Conservation (phyloP, 2,888 invertebrate species). For the Cistogaster globosa region DNA sequence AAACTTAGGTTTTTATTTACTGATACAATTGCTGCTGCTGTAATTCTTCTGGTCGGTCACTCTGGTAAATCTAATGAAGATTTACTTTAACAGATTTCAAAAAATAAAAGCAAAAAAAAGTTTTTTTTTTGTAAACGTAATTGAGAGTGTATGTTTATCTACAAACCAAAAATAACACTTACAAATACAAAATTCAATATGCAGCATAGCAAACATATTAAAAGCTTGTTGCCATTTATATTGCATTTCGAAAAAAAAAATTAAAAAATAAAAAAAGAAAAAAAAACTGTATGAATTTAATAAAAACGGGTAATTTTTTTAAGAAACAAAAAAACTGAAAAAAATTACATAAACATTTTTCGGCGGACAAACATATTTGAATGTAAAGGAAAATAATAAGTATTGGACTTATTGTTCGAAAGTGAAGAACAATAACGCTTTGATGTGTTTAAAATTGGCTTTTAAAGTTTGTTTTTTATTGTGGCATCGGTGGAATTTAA, state of each 20-base stretch:
- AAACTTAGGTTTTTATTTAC: conserved; percentile 64
- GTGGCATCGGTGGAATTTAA: too few relatives aligned
- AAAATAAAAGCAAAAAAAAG: conserved; percentile 50
- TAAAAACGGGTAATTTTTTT: conserved; percentile 8
- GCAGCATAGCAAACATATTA: conserved; percentile 45
- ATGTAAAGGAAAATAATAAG: too few relatives aligned
- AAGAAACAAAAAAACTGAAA: neutral
- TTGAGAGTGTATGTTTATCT: conserved; percentile 13
- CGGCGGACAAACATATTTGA: too few relatives aligned
- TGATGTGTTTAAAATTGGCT: too few relatives aligned
- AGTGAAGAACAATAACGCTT: too few relatives aligned
- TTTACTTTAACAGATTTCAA: conserved; percentile 81
- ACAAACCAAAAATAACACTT: conserved; percentile 16
- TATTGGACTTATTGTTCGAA: too few relatives aligned
- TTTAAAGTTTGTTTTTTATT: too few relatives aligned
- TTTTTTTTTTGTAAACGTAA: conserved; percentile 29
- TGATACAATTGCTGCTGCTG: conserved; percentile 64
- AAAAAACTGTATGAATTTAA: neutral
- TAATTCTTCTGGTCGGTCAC: conserved; percentile 74
- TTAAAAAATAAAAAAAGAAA: conserved; percentile 8
- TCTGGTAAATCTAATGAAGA: conserved; percentile 81
- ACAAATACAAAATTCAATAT: conserved; percentile 44
- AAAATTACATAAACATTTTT: too few relatives aligned
- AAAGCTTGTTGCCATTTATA: conserved; percentile 53
- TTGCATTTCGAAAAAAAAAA: conserved; percentile 33